Conservation (phyloP, 2,113 vertebrate species). For the Mobula birostris region DNA sequence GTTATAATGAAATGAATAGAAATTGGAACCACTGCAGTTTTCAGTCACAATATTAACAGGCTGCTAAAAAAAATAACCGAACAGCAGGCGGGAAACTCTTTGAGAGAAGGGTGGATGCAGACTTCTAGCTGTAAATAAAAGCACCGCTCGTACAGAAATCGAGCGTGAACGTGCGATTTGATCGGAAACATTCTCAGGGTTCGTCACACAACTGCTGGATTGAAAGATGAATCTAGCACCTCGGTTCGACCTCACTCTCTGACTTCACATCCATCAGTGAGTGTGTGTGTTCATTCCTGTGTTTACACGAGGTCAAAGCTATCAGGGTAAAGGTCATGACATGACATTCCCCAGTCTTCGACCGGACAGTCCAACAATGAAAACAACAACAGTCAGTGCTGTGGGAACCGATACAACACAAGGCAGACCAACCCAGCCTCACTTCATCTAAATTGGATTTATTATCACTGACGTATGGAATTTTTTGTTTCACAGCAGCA, state of each 20-base stretch:
- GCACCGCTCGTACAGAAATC: background rate
- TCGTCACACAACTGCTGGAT: conserved; percentile 6
- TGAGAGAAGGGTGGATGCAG: background rate
- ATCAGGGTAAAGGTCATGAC: conserved; percentile 22
- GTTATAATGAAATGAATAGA: background rate
- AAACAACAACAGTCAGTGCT: conserved; percentile 6
- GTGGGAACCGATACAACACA: background rate
- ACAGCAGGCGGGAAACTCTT: background rate
- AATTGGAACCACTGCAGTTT: background rate
- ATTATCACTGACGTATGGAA: no score
- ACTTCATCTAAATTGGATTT: no score
- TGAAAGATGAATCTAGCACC: background rate
- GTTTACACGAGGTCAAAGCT: conserved; percentile 13
- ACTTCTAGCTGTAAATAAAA: background rate
- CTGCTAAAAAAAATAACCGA: background rate
- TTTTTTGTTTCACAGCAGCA: no score
- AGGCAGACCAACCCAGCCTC: no score
- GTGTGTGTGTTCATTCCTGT: conserved; percentile 18
- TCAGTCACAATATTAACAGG: background rate
- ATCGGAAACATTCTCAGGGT: background rate
- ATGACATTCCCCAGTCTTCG: background rate
- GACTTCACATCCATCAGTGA: background rate
- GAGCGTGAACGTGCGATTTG: conserved; percentile 12
- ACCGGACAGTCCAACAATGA: background rate
- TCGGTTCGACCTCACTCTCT: background rate